A percentile compares a stretch with the other conserved stretches of the same genome.
Conservation (phyloP, 1,140 invertebrate species). For the Drepana arcuata region DNA sequence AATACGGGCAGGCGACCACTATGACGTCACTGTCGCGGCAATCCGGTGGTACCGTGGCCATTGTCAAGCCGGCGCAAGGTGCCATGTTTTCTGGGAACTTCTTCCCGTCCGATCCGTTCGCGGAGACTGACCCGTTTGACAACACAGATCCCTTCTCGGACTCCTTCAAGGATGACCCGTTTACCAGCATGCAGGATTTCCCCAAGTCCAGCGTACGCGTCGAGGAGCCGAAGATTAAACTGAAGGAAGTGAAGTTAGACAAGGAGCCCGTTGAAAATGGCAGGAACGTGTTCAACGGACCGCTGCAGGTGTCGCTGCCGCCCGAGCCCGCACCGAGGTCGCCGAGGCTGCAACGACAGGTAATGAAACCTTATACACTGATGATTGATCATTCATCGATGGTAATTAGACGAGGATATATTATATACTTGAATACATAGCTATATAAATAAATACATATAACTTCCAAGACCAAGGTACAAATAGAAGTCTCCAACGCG, state of each 20-base stretch:
- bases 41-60: constrained; percentile 63
- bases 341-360: constrained; percentile 59
- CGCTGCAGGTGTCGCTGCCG: constrained; percentile 78
- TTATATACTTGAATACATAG: no score
- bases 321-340: constrained; percentile 73
- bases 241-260: constrained; percentile 15
- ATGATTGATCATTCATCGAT: no score
- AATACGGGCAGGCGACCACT: constrained; percentile 51
- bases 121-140: constrained; percentile 80
- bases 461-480: no score
- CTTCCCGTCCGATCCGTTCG: constrained; percentile 77
- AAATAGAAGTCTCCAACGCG: no score
- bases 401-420: no score
- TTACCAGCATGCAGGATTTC: constrained; percentile 64
- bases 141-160: constrained; percentile 77
- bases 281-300: constrained; percentile 70
- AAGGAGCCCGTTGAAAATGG: constrained; percentile 18
- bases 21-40: constrained; percentile 65
- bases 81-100: constrained; percentile 33
- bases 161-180: constrained; percentile 74
- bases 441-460: no score
- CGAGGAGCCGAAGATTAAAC: constrained; percentile 36
- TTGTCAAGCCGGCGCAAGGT: constrained; percentile 44
- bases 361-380: constrained; percentile 14
- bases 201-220: constrained; percentile 38